A percentile compares a stretch with the other conserved stretches of the same genome.
phyloP scores from a whole-genome alignment of 2,113 vertebrate genomes.

The Oryzias woworae region DNA sequence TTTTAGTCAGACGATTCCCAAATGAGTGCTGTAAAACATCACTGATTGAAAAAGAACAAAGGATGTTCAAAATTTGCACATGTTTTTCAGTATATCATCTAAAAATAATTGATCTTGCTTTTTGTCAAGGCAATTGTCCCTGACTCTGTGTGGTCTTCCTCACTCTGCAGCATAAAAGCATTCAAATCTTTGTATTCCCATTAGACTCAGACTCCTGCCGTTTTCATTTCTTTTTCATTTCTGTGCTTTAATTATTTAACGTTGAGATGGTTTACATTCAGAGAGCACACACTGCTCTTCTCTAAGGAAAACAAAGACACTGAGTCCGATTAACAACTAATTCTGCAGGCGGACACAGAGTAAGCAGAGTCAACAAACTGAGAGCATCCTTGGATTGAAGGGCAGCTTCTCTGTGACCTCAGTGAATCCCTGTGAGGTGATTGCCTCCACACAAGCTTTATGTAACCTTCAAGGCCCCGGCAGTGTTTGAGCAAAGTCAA shows the following conservation, averaged over 20 bases:
- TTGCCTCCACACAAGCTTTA: conserved; percentile 27
- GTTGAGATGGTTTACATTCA: conserved; percentile 42
- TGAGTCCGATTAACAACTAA: conserved; percentile 38
- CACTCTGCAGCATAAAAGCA: not conserved
- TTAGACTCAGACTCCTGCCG: conserved; percentile 16
- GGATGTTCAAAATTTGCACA: too few species aligned
- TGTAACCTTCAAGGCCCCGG: conserved; percentile 13
- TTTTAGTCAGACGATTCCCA: too few species aligned
- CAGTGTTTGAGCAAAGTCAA: conserved; percentile 49
- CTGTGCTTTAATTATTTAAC: conserved; percentile 44
- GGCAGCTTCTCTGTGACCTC: conserved; percentile 33
- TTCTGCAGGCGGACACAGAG: conserved; percentile 36
- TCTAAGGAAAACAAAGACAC: conserved; percentile 38
- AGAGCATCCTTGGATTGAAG: conserved; percentile 53
- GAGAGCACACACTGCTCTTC: conserved; percentile 21
- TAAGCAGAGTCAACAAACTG: conserved; percentile 49
- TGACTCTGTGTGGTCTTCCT: too few species aligned
- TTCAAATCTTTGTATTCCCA: conserved; percentile 23
- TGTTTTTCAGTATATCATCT: too few species aligned
- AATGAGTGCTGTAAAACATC: too few species aligned
- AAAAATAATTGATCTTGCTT: too few species aligned
- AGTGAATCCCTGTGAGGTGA: conserved; percentile 30
- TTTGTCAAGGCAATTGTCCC: too few species aligned
- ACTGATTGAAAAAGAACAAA: too few species aligned
- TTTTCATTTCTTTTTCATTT: conserved; percentile 13